Base-by-base conservation (phyloP, 2,888 invertebrate genomes). In the Mystacides longicornis region DNA sequence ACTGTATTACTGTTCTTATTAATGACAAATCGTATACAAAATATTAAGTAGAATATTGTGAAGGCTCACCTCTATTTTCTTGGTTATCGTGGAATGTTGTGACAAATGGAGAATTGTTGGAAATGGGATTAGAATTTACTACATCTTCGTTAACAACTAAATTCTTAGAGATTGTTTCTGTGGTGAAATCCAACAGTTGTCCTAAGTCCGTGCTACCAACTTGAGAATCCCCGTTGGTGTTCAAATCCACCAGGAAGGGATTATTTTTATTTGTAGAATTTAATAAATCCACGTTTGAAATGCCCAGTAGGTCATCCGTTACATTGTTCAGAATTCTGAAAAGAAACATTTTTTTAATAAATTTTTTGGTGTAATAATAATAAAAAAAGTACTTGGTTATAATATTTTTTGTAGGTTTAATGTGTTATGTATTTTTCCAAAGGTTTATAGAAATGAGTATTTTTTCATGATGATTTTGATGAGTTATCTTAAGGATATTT, bases 291-390 rank as follows among this genome's bases (percentile, higher is more conserved):
- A 71, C 71, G 63, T 71, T 71, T 66, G 72, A 70, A 63, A 75
- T 68, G 68, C 75, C 75, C 66, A 75, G 68, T 64, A 75, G 69
- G 67, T 73, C 74, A 70, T 74, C 75, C 64, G 74, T 74, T 65
- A 72, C 73, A 69, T 75, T 75, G 68, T 73, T 75, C 67, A 74
- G 72, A 65, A 72, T 72, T 67, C 74, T 76, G 70, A 60, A 71
- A 64, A 20, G 58, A 52, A 56, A 61, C 66, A 67, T 23, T 7
- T 7, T 27, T 11, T 27, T 7, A 7, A 11, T 27, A 27, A 27
- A 7, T 47, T 9, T 19, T 20, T 18, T 19, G 5, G 21, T 7
- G 11, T 18, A 21, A 27, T 27, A 31, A 11, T 31, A 31, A 31
- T 11, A 31, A 31, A 11, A 31, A n/a, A n/a, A n/a, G n/a, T n/a